These are phyloP conservation scores for Drosophila asahinai DNA, from an alignment of 1,140 invertebrate genomes.

Conservation along the genomic window DNA sequence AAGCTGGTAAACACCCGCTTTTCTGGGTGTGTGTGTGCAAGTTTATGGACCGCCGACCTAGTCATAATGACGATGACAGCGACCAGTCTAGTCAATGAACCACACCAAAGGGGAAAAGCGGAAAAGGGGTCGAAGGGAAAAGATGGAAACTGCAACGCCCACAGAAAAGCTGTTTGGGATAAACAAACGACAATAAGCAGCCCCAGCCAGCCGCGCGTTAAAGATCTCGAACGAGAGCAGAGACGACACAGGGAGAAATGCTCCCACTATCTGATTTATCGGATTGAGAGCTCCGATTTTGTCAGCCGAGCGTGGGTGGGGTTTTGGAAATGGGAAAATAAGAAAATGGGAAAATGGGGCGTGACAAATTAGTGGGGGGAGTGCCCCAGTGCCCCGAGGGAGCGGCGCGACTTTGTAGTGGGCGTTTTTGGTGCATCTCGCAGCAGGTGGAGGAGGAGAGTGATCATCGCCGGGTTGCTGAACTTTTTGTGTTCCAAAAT, in stretches of 20 bases:
- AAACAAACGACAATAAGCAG: conserved; percentile 51
- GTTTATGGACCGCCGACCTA: not conserved
- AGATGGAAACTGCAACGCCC: conserved; percentile 48
- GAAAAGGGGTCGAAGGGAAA: not conserved
- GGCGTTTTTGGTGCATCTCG: conserved; percentile 1
- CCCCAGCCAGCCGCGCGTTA: conserved; percentile 10
- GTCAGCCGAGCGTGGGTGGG: conserved; percentile 19
- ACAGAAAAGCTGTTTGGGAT: conserved; percentile 47
- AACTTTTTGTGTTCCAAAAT: not conserved
- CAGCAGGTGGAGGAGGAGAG: conserved; percentile 2
- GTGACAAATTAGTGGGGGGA: conserved; percentile 1
- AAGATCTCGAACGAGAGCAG: conserved; percentile 36
- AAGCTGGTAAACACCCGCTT: not conserved
- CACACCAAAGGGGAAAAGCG: not conserved
- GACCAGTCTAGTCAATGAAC: conserved; percentile 49
- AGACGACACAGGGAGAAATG: conserved; percentile 4
- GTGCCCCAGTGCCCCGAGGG: not conserved
- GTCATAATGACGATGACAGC: conserved; percentile 38
- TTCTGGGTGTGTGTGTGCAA: conserved; percentile 6
- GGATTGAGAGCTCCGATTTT: conserved; percentile 45
- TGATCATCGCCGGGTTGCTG: not conserved
- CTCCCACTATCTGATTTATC: conserved; percentile 32
- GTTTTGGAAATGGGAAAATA: not conserved
- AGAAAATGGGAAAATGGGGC: not conserved
- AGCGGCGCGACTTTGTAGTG: not conserved